A percentile compares a stretch with the other conserved stretches of the same genome.
Evolutionary conservation across 2,888 invertebrate genomes (phyloP).

Genomic region (Pseudolycoriella hygida): DNA sequence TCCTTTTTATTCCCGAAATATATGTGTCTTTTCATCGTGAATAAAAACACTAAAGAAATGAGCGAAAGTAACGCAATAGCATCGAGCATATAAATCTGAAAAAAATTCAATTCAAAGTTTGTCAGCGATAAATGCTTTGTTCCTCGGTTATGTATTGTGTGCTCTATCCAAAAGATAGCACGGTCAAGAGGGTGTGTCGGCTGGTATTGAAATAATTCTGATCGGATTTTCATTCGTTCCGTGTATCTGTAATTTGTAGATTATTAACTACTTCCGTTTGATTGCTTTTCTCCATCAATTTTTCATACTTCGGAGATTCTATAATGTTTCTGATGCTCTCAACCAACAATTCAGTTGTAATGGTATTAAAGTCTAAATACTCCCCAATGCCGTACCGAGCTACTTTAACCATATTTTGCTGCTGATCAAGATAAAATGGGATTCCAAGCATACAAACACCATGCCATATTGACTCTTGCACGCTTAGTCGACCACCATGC

Average conservation of each 20-base stretch:
- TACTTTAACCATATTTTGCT: slow-evolving; percentile 5
- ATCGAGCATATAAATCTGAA: slow-evolving; percentile 6
- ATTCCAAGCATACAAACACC: slow-evolving; percentile 6
- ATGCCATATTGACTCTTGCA: slow-evolving; percentile 9
- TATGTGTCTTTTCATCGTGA: slow-evolving; percentile 3
- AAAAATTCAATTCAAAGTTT: slow-evolving; percentile 3
- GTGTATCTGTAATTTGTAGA: too few relatives aligned
- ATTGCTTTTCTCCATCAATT: slow-evolving; percentile 1
- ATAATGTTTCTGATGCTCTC: slow-evolving; percentile 2
- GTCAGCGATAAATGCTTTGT: slow-evolving; percentile 4
- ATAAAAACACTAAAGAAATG: slow-evolving; percentile 1
- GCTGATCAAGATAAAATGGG: slow-evolving; percentile 6
- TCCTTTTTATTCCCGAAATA: neutral
- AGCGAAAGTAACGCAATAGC: neutral
- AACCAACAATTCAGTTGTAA: slow-evolving; percentile 1
- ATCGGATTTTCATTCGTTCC: neutral
- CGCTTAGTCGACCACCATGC: slow-evolving; percentile 5
- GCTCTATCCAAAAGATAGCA: slow-evolving; percentile 8
- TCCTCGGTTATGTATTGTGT: slow-evolving; percentile 7
- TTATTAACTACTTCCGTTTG: too few relatives aligned
- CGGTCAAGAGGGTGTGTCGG: slow-evolving; percentile 5
- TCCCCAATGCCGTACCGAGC: slow-evolving; percentile 4
- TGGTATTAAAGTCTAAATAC: slow-evolving; percentile 1
- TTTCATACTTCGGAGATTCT: neutral
- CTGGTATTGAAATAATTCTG: slow-evolving; percentile 5